Evolutionary conservation across 2,888 invertebrate species (phyloP).

Genomic region (Agonopterix alstromeriana): DNA sequence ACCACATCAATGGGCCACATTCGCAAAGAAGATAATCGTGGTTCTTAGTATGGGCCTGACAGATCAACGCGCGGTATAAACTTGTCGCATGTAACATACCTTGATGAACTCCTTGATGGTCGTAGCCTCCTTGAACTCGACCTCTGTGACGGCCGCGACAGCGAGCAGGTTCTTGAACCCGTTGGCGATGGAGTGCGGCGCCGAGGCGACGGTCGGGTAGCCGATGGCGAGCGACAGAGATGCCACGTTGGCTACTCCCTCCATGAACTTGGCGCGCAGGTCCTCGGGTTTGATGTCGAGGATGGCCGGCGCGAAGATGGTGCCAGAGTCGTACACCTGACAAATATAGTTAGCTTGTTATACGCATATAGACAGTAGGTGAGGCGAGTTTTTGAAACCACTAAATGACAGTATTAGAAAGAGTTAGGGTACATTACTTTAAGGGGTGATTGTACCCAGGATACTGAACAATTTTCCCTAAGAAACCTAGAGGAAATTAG

Average conservation of each 20-base stretch:
- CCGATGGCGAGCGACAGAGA: conserved; percentile 94
- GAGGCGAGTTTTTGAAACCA: no score
- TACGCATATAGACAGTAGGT: no score
- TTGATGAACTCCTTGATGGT: conserved; percentile 95
- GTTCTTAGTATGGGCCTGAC: background rate
- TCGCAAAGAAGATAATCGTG: no score
- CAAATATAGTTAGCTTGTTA: no score
- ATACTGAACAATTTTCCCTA: no score
- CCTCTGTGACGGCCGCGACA: conserved; percentile 96
- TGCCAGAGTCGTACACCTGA: conserved; percentile 97
- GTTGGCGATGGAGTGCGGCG: conserved; percentile 97
- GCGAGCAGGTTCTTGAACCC: conserved; percentile 99
- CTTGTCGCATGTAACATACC: conserved; percentile 46
- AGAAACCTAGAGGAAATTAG: no score
- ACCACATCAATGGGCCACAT: no score
- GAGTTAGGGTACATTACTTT: no score
- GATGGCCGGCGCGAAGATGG: conserved; percentile 97
- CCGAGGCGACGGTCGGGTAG: conserved; percentile 98
- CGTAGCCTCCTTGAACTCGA: conserved; percentile 95
- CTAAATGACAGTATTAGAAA: no score
- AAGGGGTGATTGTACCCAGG: no score
- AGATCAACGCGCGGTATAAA: background rate
- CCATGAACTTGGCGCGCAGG: conserved; percentile 91
- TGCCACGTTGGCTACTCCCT: conserved; percentile 96
- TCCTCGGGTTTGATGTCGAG: conserved; percentile 99